Percentiles rank a stretch among this genome's conserved stretches.
phyloP scores from a whole-genome alignment of 2,113 vertebrate species.

The Thinocorus orbignyianus region DNA sequence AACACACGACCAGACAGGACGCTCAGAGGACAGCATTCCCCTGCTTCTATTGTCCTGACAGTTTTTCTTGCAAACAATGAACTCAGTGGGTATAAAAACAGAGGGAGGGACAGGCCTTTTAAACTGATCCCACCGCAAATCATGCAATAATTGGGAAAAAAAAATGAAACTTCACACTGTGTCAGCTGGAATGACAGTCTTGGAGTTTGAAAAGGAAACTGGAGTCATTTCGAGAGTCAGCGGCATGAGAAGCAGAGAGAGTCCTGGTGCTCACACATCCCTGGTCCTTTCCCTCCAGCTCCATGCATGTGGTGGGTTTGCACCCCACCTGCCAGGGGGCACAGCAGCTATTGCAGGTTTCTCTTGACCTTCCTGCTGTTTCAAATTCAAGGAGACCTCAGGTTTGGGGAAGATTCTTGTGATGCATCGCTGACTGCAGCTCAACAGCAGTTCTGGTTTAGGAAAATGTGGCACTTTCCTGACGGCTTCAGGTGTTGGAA shows the following conservation, averaged over 20 bases:
- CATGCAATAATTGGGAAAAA: not conserved
- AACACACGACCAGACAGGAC: not conserved
- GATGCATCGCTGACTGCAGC: not conserved
- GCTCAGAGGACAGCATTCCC: not conserved
- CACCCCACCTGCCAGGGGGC: not conserved
- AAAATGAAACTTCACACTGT: not conserved
- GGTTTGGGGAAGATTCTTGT: not conserved
- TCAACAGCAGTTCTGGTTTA: not conserved
- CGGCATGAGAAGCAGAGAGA: accelerated
- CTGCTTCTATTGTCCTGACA: not conserved
- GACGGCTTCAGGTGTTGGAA: not conserved
- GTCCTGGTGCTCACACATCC: accelerated
- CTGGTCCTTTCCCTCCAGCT: not conserved
- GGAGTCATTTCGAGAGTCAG: not conserved
- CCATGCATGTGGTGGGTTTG: not conserved
- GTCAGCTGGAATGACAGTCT: not conserved
- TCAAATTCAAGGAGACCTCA: not conserved
- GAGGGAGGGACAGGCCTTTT: not conserved
- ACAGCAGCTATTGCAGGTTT: not conserved
- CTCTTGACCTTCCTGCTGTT: not conserved
- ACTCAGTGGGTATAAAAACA: not conserved
- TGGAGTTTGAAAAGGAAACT: not conserved
- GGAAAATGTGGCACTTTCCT: not conserved
- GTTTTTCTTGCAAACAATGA: not conserved
- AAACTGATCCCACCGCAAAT: not conserved